Conservation (phyloP, 2,797 vertebrate species). For the Labeo calbasu region DNA sequence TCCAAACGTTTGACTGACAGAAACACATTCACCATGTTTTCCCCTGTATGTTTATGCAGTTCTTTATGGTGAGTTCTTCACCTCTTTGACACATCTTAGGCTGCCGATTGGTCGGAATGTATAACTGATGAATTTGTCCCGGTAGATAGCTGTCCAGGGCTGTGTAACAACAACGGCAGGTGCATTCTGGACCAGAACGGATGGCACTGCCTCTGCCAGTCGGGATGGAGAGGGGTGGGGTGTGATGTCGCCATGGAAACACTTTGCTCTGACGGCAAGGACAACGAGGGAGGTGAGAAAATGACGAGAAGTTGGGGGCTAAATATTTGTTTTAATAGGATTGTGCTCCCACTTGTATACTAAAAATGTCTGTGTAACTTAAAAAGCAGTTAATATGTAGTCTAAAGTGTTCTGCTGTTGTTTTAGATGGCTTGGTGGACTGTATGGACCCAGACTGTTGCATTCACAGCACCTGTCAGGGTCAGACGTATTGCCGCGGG, state of each 20-base stretch:
- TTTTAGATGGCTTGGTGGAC: conserved; percentile 92
- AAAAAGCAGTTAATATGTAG: background rate
- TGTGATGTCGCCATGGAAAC: conserved; percentile 98
- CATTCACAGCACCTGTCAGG: conserved; percentile 92
- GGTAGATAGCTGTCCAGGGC: conserved; percentile 96
- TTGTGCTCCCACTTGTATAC: background rate
- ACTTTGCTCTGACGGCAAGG: conserved; percentile 95
- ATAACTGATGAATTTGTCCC: conserved; percentile 73
- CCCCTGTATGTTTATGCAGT: conserved; percentile 52
- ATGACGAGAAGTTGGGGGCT: background rate
- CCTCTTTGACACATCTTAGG: conserved; percentile 55
- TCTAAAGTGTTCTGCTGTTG: conserved; percentile 30
- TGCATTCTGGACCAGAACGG: conserved; percentile 97
- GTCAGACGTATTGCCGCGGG: conserved; percentile 91
- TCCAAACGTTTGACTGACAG: conserved; percentile 45
- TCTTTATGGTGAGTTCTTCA: conserved; percentile 14
- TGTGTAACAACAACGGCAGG: conserved; percentile 98
- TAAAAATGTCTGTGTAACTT: background rate
- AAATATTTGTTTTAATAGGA: background rate
- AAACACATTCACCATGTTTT: conserved; percentile 54
- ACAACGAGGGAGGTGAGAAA: conserved; percentile 96
- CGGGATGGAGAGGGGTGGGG: conserved; percentile 95
- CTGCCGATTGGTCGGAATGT: conserved; percentile 54
- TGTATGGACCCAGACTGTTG: conserved; percentile 99
- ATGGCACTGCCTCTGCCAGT: conserved; percentile 98